Evolutionary conservation across 2,888 invertebrate species (phyloP).

Genomic region (Mamestra brassicae): DNA sequence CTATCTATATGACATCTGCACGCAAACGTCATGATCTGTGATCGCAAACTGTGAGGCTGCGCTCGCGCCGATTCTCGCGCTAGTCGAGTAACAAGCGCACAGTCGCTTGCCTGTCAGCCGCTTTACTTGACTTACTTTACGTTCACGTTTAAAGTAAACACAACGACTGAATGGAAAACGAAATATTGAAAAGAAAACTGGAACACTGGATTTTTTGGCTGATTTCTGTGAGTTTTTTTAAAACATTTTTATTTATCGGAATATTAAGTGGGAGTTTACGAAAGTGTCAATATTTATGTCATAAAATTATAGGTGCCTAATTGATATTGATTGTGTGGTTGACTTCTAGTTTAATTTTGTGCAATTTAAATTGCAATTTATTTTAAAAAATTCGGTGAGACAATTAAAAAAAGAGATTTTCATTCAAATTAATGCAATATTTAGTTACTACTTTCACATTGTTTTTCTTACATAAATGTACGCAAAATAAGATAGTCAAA

Average conservation of each 20-base stretch:
- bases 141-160: conserved; percentile 56
- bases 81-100: conserved; percentile 76
- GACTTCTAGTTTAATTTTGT: not conserved
- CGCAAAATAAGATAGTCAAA: not conserved
- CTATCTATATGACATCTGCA: conserved; percentile 31
- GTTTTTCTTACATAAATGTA: not conserved
- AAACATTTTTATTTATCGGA: not conserved
- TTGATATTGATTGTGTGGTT: not conserved
- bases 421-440: not conserved
- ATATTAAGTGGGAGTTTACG: not conserved
- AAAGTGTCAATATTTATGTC: not conserved
- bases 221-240: conserved; percentile 57
- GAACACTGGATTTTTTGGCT: conserved; percentile 42
- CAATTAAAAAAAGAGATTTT: not conserved
- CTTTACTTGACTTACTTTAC: conserved; percentile 57
- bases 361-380: not conserved
- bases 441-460: not conserved
- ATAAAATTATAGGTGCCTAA: not conserved
- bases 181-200: conserved; percentile 46
- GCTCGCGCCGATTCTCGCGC: conserved; percentile 70
- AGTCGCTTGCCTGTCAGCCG: conserved; percentile 71
- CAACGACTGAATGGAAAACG: conserved; percentile 65
- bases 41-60: conserved; percentile 69
- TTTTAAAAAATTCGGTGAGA: not conserved
- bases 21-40: conserved; percentile 67